phyloP scores from a whole-genome alignment of 2,113 vertebrate species.

The Xerus inauris region DNA sequence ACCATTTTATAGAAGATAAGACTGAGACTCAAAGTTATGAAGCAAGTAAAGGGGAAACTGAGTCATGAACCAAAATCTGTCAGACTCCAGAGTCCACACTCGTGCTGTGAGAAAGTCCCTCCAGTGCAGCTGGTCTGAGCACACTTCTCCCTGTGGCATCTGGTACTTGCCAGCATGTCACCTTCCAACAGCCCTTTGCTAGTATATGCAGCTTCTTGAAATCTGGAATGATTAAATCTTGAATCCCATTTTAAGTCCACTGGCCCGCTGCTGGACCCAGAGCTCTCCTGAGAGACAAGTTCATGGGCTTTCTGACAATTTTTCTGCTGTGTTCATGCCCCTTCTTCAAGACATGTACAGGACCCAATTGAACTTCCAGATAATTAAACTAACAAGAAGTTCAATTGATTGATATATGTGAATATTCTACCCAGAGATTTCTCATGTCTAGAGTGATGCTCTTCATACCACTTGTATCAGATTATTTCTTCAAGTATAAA shows the following conservation, averaged over 20 bases:
- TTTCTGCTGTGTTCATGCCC: background rate
- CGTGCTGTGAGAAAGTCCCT: background rate
- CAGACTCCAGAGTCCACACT: background rate
- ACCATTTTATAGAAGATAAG: conserved; percentile 1
- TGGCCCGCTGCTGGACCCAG: background rate
- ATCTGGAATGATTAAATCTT: conserved; percentile 8
- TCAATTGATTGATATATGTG: background rate
- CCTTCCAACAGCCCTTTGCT: background rate
- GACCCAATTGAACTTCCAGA: conserved; percentile 33
- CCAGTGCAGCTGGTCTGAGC: background rate
- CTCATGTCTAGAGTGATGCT: background rate
- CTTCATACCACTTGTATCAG: background rate
- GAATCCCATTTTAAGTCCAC: background rate
- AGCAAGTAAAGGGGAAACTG: background rate
- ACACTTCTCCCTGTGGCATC: background rate
- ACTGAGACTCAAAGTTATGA: conserved; percentile 11
- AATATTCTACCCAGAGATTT: background rate
- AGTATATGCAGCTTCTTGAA: background rate
- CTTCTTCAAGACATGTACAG: background rate
- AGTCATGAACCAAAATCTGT: background rate
- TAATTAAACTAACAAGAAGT: conserved; percentile 40
- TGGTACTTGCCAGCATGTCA: background rate
- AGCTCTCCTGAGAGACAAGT: background rate
- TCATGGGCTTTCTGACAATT: background rate
- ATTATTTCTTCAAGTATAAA: conserved; percentile 19